Percentiles rank a stretch among this genome's conserved stretches.
Conservation (phyloP, 1,140 invertebrate genomes). For the Ostrea denselamellosa region DNA sequence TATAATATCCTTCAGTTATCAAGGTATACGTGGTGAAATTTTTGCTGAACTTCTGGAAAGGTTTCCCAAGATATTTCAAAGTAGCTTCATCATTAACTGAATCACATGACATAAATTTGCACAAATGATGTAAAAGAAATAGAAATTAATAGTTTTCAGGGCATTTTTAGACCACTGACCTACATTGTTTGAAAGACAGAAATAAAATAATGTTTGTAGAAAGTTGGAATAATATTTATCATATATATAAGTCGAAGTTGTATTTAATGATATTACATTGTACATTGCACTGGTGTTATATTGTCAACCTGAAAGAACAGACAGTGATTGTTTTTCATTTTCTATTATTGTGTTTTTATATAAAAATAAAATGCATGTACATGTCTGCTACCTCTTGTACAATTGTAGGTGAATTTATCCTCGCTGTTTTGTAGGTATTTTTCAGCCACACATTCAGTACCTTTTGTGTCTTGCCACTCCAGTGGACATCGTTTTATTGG, state of each 20-base stretch:
- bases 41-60: neutral
- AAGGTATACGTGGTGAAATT: neutral
- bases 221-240: too few species aligned
- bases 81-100: too few species aligned
- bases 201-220: too few species aligned
- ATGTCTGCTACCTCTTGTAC: neutral
- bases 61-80: too few species aligned
- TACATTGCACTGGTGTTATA: neutral
- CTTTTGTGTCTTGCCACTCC: conserved; percentile 94
- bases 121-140: too few species aligned
- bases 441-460: conserved; percentile 95
- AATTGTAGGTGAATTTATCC: neutral
- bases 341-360: too few species aligned
- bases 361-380: neutral
- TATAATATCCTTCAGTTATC: neutral
- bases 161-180: too few species aligned
- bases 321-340: neutral
- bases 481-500: conserved; percentile 94
- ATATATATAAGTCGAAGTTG: too few species aligned
- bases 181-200: too few species aligned
- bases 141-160: too few species aligned
- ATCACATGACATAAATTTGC: too few species aligned
- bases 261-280: too few species aligned
- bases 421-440: conserved; percentile 72
- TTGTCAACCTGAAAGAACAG: neutral